phyloP scores from a whole-genome alignment of 1,140 invertebrate genomes.

The Hypsibius dujardini region DNA sequence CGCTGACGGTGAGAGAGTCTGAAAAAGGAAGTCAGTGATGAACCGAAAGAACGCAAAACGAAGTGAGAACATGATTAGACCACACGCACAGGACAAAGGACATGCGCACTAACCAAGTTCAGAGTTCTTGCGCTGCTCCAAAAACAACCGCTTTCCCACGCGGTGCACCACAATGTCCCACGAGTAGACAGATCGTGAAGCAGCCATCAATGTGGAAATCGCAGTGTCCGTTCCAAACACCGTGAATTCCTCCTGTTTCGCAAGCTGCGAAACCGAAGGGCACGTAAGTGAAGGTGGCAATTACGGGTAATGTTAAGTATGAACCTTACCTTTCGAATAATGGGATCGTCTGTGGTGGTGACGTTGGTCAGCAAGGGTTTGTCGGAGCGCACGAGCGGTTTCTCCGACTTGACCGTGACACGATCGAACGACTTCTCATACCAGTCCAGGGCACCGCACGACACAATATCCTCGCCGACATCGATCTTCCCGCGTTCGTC shows the following conservation, averaged over 20 bases:
- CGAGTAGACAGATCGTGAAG: slow-evolving; percentile 87
- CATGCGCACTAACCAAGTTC: slow-evolving; percentile 52
- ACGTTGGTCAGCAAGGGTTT: slow-evolving; percentile 84
- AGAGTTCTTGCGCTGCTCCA: slow-evolving; percentile 94
- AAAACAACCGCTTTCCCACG: slow-evolving; percentile 90
- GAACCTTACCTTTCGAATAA: slow-evolving; percentile 59
- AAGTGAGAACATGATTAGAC: neutral
- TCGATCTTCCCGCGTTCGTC: slow-evolving; percentile 26
- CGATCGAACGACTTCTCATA: slow-evolving; percentile 94
- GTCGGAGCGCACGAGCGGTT: slow-evolving; percentile 73
- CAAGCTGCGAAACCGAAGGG: slow-evolving; percentile 39
- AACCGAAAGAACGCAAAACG: slow-evolving; percentile 1
- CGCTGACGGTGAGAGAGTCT: slow-evolving; percentile 89
- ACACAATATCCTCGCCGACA: slow-evolving; percentile 26
- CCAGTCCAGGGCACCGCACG: slow-evolving; percentile 78
- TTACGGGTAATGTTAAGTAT: neutral
- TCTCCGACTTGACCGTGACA: slow-evolving; percentile 90
- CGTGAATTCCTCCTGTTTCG: slow-evolving; percentile 70
- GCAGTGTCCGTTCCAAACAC: slow-evolving; percentile 97
- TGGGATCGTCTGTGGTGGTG: slow-evolving; percentile 93
- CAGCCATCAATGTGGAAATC: slow-evolving; percentile 94
- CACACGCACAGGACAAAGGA: slow-evolving; percentile 14
- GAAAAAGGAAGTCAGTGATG: slow-evolving; percentile 20
- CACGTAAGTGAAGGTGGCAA: neutral
- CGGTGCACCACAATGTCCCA: slow-evolving; percentile 96